Evolutionary conservation across 2,888 invertebrate genomes (phyloP), one percentile per base, ranked within the genome.

Genomic region (Dermolepida albohirtum): DNA sequence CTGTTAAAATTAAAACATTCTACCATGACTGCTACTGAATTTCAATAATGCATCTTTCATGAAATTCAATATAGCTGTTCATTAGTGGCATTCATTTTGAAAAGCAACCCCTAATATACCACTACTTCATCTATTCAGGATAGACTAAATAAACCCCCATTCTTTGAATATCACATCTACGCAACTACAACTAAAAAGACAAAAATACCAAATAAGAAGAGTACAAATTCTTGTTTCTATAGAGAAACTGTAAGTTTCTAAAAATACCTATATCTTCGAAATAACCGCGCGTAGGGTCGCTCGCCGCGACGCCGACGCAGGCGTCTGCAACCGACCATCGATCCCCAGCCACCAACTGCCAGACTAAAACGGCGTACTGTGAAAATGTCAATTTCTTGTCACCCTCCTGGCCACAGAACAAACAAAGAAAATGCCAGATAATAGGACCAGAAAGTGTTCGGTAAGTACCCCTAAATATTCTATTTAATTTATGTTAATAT

Each of bases 321-420:
- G 68, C 68, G 70, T 64, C 66, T 12, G 40, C 57, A 41, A 72
- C 69, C 66, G 66, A 66, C 72, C 71, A 79, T 78, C 78, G 78
- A 79, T 79, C 75, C 72, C 73, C 71, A 73, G 59, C 62, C 43
- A 47, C 64, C 40, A 67, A 52, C 65, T 49, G 54, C 64, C 62
- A 54, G 66, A 66, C 63, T 29, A 54, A 55, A 62, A 66, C 66
- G 49, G 66, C 44, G 59, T 43, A 51, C 75, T 75, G 77, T 72
- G 77, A 81, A 82, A 81, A 82, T 82, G 82, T 81, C 82, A 82
- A 79, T 79, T 80, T 80, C 75, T 77, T 78, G 77, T 81, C 78
- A 78, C 76, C 75, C 77, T 78, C 77, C 75, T 77, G 44, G 59
- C 34, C 74, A 71, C 70, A 74, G 75, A 78, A 78, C 77, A 77